phyloP scores from a whole-genome alignment of 2,888 invertebrate genomes.

The Formica aserva region DNA sequence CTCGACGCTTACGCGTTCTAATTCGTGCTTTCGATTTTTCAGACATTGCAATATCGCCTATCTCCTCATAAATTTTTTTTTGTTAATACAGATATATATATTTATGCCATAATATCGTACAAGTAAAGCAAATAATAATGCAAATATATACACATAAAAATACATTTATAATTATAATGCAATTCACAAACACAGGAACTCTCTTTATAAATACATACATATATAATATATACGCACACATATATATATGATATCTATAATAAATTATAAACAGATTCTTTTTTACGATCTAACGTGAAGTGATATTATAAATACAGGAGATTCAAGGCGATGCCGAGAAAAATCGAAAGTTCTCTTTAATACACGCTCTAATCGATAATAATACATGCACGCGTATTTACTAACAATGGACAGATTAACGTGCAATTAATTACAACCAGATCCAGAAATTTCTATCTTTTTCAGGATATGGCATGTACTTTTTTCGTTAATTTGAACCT shows the following conservation, averaged over 20 bases:
- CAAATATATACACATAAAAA: background rate
- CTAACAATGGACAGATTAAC: constrained; percentile 75
- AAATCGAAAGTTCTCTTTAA: constrained; percentile 65
- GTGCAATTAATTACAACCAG: constrained; percentile 73
- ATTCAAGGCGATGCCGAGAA: constrained; percentile 47
- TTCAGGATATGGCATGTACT: constrained; percentile 84
- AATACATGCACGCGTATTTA: constrained; percentile 71
- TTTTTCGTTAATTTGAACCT: constrained; percentile 67
- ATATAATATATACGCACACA: background rate
- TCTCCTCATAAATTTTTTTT: background rate
- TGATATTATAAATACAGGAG: constrained; percentile 1
- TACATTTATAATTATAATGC: background rate
- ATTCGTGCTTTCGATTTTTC: constrained; percentile 77
- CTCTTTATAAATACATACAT: background rate
- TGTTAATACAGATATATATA: background rate
- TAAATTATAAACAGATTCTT: background rate
- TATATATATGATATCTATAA: background rate
- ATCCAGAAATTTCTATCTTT: constrained; percentile 84
- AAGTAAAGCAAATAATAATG: background rate
- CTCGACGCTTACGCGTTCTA: constrained; percentile 73
- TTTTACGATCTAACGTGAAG: background rate
- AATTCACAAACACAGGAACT: constrained; percentile 6
- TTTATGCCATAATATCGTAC: background rate
- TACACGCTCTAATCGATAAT: constrained; percentile 72
- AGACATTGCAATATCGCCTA: constrained; percentile 44